Conservation (phyloP, 2,113 vertebrate species). For the Pungitius pungitius region DNA sequence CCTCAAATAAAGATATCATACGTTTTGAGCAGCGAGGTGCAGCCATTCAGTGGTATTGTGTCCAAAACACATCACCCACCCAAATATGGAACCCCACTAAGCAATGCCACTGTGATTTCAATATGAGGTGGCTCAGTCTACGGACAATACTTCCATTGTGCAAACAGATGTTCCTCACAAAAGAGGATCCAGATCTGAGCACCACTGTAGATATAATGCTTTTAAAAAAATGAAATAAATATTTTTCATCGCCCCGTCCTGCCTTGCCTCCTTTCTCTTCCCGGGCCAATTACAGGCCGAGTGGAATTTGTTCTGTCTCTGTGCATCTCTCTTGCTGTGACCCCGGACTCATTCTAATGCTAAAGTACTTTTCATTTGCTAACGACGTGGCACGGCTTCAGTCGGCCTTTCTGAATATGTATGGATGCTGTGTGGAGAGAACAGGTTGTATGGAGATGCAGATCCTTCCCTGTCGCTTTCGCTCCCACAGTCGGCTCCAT, state of each 20-base stretch:
- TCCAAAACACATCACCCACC: slow-evolving; percentile 43
- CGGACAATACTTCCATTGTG: slow-evolving; percentile 66
- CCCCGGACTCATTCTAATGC: slow-evolving; percentile 76
- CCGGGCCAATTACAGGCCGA: slow-evolving; percentile 46
- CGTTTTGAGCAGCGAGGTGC: not conserved
- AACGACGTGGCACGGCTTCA: slow-evolving; percentile 76
- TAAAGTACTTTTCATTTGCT: slow-evolving; percentile 80
- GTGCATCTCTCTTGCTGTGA: slow-evolving; percentile 47
- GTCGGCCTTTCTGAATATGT: slow-evolving; percentile 71
- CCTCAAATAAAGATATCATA: not conserved
- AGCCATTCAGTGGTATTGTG: slow-evolving; percentile 3
- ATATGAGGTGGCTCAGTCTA: slow-evolving; percentile 61
- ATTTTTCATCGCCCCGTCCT: slow-evolving; percentile 26
- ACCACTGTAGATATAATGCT: slow-evolving; percentile 34
- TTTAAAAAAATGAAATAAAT: slow-evolving; percentile 53
- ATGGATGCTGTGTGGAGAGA: slow-evolving; percentile 50
- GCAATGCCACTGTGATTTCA: slow-evolving; percentile 60
- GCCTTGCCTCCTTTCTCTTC: slow-evolving; percentile 30
- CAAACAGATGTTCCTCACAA: slow-evolving; percentile 68
- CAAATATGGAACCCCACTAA: slow-evolving; percentile 32
- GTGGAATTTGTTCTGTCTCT: slow-evolving; percentile 60
- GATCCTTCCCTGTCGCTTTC: slow-evolving; percentile 47
- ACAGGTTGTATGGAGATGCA: slow-evolving; percentile 72
- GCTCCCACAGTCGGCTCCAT: slow-evolving; percentile 48
- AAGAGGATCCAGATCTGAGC: slow-evolving; percentile 27